These are phyloP conservation scores for Coracias cyanogaster DNA, from an alignment of 2,797 vertebrate species.

Conservation along the genomic window DNA sequence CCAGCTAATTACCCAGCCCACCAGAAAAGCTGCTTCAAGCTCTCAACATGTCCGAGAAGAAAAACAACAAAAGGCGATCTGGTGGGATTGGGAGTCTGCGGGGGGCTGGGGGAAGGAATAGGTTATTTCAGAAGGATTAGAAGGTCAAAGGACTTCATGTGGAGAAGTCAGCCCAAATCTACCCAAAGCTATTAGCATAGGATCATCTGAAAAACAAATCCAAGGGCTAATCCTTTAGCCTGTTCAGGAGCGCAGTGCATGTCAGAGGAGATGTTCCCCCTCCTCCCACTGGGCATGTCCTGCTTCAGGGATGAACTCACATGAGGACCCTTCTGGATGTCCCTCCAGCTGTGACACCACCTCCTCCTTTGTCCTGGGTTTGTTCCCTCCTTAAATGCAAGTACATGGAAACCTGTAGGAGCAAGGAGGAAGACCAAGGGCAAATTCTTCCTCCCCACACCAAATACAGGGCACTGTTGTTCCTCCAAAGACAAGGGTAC, in stretches of 20 bases:
- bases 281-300: background rate
- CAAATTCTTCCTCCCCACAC: background rate
- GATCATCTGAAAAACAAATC: conserved; percentile 72
- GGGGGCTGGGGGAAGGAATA: background rate
- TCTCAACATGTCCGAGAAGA: background rate
- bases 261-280: background rate
- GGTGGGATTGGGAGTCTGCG: background rate
- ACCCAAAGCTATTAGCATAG: conserved; percentile 66
- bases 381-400: background rate
- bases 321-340: background rate
- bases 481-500: background rate
- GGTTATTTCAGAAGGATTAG: conserved; percentile 78
- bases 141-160: conserved; percentile 72
- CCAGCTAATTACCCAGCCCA: background rate
- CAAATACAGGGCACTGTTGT: background rate
- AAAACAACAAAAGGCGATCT: conserved; percentile 27
- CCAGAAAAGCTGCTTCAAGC: background rate
- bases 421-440: conserved; percentile 1
- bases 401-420: background rate
- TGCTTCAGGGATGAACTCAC: background rate
- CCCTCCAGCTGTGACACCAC: background rate
- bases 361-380: background rate
- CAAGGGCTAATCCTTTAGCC: conserved; percentile 64
- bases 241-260: conserved; percentile 7
- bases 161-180: conserved; percentile 56